Evolutionary conservation across 2,113 vertebrate genomes (phyloP), one percentile per base, ranked within the genome.

Genomic region (Elephantulus edwardii): DNA sequence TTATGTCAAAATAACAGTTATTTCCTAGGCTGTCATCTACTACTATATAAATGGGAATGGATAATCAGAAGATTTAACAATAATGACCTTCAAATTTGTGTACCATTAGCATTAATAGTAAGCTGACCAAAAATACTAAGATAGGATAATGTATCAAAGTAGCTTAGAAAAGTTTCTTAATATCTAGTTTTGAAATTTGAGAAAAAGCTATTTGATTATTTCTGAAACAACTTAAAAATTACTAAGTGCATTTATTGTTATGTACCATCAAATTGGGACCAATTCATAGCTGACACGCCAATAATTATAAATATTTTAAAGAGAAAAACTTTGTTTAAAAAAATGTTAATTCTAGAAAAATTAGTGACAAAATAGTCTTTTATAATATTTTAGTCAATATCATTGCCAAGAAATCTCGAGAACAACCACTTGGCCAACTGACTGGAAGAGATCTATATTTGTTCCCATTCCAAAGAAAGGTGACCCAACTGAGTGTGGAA

Each of bases 81-180:
- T 52, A 64, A 75, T 70, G 81, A 70, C 74, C 26, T 90, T 24
- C 19, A 90, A 64, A 83, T 70, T 19, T 78, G 13, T 28, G 11
- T 79, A 24, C 40, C 22, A 28, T 83, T 28, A 71, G 3, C 17
- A 42, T 10, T 48, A 66, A 54, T 85, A 83, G 38, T 10, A 72
- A 42, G 83, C 54, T 68, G 35, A 85, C 75, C n/a, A 52, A 56
- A 58, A 76, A 91, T 92, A 52, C 38, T 35, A 88, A 90, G 50
- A 14, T 33, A 91, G 14, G 28, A 77, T 58, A 68, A 10, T 50
- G 8, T 52, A 88, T 20, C 58, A 8, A 86, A 68, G 46, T 85
- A 35, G 72, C 75, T 82, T 72, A 88, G 71, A 87, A 78, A 35
- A 72, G 35, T n/a, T 86, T 92, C 72, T 56, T n/a, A 77, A 75